These are phyloP conservation scores for Goniozus legneri DNA, from an alignment of 1,140 invertebrate genomes.

Conservation along the genomic window DNA sequence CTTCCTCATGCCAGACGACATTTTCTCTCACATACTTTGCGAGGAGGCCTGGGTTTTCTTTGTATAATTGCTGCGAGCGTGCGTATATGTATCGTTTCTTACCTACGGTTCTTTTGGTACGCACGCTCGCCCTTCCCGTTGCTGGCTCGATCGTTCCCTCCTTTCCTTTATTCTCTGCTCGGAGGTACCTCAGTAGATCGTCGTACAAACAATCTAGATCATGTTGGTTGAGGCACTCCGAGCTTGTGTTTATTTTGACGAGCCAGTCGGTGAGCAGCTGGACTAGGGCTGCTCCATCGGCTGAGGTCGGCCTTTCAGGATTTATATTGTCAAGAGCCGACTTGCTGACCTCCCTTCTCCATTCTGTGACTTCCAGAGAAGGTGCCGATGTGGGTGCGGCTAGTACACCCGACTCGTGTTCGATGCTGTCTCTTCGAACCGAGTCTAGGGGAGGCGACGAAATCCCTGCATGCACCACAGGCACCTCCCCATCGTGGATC, in stretches of 20 bases:
- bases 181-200: background rate
- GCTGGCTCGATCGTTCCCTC: background rate
- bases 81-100: slow-evolving; percentile 3
- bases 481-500: background rate
- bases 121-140: background rate
- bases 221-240: background rate
- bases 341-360: no score
- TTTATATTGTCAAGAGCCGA: no score
- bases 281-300: background rate
- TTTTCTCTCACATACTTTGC: slow-evolving; percentile 3
- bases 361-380: no score
- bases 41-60: slow-evolving; percentile 12
- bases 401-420: no score
- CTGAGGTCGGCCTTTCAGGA: no score
- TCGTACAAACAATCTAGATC: background rate
- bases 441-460: no score
- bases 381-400: no score
- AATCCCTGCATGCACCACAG: background rate
- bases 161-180: background rate
- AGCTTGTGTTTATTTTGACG: background rate
- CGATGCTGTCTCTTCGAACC: no score
- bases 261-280: background rate
- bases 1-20: slow-evolving; percentile 1
- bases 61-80: slow-evolving; percentile 10
- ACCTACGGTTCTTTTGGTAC: background rate